Percentiles rank a stretch among this genome's conserved stretches.
Evolutionary conservation across 2,797 vertebrate genomes (phyloP).

Genomic region (Sebastes taczanowskii): DNA sequence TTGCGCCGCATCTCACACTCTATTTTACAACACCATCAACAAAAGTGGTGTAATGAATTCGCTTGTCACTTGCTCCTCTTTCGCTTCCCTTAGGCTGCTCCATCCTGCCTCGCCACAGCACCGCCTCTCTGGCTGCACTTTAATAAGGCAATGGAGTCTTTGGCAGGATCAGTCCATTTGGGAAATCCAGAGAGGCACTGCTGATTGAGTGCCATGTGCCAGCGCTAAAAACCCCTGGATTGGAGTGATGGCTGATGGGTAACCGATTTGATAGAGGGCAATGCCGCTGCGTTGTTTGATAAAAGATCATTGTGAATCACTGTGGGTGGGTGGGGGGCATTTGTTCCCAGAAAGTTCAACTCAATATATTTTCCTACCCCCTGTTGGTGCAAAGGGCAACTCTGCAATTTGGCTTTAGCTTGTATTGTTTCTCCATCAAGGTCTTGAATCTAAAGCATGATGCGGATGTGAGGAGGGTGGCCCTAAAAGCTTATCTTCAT

Average conservation of each 20-base stretch:
- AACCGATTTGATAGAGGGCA: constrained; percentile 64
- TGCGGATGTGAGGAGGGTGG: not conserved
- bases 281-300: constrained; percentile 38
- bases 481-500: constrained; percentile 51
- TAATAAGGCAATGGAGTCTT: constrained; percentile 80
- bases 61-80: constrained; percentile 55
- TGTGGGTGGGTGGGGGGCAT: constrained; percentile 12
- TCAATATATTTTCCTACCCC: constrained; percentile 41
- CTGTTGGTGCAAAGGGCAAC: constrained; percentile 48
- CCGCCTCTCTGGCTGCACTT: constrained; percentile 54
- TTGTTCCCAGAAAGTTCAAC: constrained; percentile 50
- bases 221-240: constrained; percentile 42
- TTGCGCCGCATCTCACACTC: constrained; percentile 49
- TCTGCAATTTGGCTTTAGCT: constrained; percentile 38
- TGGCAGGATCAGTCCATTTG: constrained; percentile 75
- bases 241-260: constrained; percentile 66
- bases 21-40: constrained; percentile 66
- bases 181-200: constrained; percentile 60
- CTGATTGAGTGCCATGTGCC: constrained; percentile 60
- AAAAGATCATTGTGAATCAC: constrained; percentile 51
- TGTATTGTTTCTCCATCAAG: constrained; percentile 50
- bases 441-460: constrained; percentile 33
- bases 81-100: constrained; percentile 20
- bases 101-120: constrained; percentile 9
- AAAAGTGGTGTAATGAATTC: constrained; percentile 67